A percentile compares a stretch with the other conserved stretches of the same genome.
Conservation (phyloP, 2,113 vertebrate species). For the Odobenus rosmarus region DNA sequence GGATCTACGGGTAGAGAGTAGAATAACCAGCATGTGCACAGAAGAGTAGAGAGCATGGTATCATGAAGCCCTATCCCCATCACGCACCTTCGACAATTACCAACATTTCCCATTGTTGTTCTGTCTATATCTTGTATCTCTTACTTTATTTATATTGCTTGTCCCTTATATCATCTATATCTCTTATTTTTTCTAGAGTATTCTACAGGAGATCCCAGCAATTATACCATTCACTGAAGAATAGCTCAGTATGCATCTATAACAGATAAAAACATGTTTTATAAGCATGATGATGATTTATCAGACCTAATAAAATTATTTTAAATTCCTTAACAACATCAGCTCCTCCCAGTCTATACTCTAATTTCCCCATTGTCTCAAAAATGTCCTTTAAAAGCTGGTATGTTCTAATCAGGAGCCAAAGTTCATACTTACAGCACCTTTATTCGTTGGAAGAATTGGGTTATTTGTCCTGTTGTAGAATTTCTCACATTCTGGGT, state of each 20-base stretch:
- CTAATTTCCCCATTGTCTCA: neutral
- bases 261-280: neutral
- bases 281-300: neutral
- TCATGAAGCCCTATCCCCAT: too few relatives aligned
- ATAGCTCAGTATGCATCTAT: neutral
- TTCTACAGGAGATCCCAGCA: neutral
- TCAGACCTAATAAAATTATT: neutral
- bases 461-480: neutral
- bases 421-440: neutral
- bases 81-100: neutral
- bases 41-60: neutral
- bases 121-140: neutral
- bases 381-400: neutral
- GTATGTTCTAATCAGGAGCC: neutral
- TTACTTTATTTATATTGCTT: neutral
- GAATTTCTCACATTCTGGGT: neutral
- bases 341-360: neutral
- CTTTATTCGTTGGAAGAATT: neutral
- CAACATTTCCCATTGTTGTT: neutral
- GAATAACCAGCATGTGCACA: neutral
- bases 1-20: neutral
- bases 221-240: neutral
- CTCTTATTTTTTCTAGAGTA: neutral
- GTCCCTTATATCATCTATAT: neutral
- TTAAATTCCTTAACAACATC: neutral